Percentiles rank a stretch among this genome's conserved stretches.
phyloP scores from a whole-genome alignment of 1,140 invertebrate genomes.

The Drosophila kepulauana region DNA sequence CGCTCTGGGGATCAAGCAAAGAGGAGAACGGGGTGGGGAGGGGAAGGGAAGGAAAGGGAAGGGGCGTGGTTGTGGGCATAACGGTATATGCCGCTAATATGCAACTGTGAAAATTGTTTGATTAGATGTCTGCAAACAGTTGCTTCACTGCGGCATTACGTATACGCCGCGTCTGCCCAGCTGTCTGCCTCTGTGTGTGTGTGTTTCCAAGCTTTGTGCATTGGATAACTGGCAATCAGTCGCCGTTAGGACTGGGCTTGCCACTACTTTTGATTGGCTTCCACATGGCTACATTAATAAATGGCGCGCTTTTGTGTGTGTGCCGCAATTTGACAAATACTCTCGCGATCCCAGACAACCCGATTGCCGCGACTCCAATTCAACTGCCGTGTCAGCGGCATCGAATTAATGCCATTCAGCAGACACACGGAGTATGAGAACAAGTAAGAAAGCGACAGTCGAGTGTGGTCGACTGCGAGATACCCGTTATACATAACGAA shows the following conservation, averaged over 20 bases:
- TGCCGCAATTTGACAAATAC: constrained; percentile 57
- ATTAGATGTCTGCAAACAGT: constrained; percentile 61
- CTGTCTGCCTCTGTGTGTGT: not conserved
- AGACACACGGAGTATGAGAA: not conserved
- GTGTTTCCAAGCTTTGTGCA: not conserved
- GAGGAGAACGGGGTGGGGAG: too few relatives aligned
- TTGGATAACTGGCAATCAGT: constrained; percentile 30
- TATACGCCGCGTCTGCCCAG: constrained; percentile 21
- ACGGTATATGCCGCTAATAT: constrained; percentile 33
- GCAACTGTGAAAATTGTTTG: constrained; percentile 63
- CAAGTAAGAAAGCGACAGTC: too few relatives aligned
- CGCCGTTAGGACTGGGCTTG: constrained; percentile 9
- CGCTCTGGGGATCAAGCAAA: not conserved
- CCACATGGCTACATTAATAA: constrained; percentile 72
- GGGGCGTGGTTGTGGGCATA: not conserved
- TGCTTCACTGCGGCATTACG: constrained; percentile 16
- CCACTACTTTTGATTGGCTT: constrained; percentile 46
- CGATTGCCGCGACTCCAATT: constrained; percentile 1
- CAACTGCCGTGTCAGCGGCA: constrained; percentile 74
- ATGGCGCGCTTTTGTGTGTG: constrained; percentile 68
- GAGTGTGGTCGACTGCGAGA: too few relatives aligned
- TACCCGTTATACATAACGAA: too few relatives aligned
- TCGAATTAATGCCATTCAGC: constrained; percentile 73
- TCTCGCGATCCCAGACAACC: too few relatives aligned
- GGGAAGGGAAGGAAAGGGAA: too few relatives aligned